phyloP scores from a whole-genome alignment of 2,113 vertebrate species.

The Ochotona princeps region DNA sequence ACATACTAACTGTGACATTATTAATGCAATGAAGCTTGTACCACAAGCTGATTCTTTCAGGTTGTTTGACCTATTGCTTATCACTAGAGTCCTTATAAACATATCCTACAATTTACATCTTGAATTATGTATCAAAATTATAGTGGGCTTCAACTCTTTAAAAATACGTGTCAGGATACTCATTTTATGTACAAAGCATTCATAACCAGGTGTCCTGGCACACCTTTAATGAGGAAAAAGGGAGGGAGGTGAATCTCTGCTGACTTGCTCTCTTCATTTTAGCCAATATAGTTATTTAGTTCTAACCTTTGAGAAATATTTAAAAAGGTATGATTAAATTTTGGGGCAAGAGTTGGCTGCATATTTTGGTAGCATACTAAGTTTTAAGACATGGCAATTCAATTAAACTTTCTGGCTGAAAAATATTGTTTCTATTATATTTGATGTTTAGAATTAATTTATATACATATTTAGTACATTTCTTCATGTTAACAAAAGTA shows the following conservation, averaged over 20 bases:
- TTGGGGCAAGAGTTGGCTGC: background rate
- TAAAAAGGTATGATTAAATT: constrained; percentile 30
- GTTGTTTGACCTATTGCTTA: constrained; percentile 75
- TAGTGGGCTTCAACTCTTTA: constrained; percentile 61
- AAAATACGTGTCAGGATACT: constrained; percentile 39
- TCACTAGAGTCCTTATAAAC: constrained; percentile 70
- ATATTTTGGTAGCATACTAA: constrained; percentile 22
- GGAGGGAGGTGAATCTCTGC: background rate
- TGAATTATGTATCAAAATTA: constrained; percentile 56
- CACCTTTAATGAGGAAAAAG: constrained; percentile 23
- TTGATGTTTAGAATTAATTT: constrained; percentile 38
- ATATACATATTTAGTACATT: constrained; percentile 29
- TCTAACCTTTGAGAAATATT: background rate
- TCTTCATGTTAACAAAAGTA: constrained; percentile 53
- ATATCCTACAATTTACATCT: constrained; percentile 56
- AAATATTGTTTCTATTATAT: constrained; percentile 32
- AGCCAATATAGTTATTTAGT: constrained; percentile 43
- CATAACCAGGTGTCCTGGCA: constrained; percentile 16
- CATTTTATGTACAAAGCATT: constrained; percentile 37
- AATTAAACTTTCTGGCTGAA: constrained; percentile 53
- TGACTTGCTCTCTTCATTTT: constrained; percentile 32
- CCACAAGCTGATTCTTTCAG: constrained; percentile 79
- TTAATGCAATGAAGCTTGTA: constrained; percentile 81
- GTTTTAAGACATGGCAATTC: constrained; percentile 63
- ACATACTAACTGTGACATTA: constrained; percentile 80